Evolutionary conservation across 2,888 invertebrate genomes (phyloP), one percentile per base, ranked within the genome.

Genomic region (Odiellus spinosus): DNA sequence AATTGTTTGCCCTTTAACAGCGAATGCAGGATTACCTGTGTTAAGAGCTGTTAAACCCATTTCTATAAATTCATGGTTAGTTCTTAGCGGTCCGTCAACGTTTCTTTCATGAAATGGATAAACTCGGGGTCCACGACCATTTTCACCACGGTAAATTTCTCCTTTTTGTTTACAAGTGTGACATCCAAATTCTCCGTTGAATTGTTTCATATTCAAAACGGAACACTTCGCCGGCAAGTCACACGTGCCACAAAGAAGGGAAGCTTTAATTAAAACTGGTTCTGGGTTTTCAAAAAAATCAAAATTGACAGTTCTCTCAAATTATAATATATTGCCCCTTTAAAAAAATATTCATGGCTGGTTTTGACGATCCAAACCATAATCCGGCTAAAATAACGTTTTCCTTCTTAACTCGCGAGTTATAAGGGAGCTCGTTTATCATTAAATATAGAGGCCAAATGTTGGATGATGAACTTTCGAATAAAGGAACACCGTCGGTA

Each of bases 191-290:
- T 39, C 39, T 20, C 40, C 45, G 40, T 46, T 46, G 17, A 34
- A 46, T 11, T 46, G 46, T 19, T 36, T 34, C 42, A 46, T 46
- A 14, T 46, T 46, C 14, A 42, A 41, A 14, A 46, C 46, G 10
- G 41, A 36, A 41, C 46, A 46, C 36, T 35, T 46, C 21, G 46
- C 46, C 14, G 46, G 46, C 21, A 35, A 41, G 15, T 46, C 46
- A 14, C 41, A 46, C 5, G 41, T 35, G 10, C 46, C 46, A 46
- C 42, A 46, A 20, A 46, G 19, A 26, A 26, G 5, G 5, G 8
- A 6, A 8, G 5, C 26, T 26, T 26, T 26, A 8, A 26, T 8
- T 8, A 26, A 26, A 26, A 26, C 8, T 8, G 26, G 26, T 6
- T 26, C 26, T 26, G 8, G 5, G 4, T 26, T 8, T 6, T 26